A percentile compares a stretch with the other conserved stretches of the same genome.
Conservation (phyloP, 2,888 invertebrate genomes). For the Conistra vaccinii region DNA sequence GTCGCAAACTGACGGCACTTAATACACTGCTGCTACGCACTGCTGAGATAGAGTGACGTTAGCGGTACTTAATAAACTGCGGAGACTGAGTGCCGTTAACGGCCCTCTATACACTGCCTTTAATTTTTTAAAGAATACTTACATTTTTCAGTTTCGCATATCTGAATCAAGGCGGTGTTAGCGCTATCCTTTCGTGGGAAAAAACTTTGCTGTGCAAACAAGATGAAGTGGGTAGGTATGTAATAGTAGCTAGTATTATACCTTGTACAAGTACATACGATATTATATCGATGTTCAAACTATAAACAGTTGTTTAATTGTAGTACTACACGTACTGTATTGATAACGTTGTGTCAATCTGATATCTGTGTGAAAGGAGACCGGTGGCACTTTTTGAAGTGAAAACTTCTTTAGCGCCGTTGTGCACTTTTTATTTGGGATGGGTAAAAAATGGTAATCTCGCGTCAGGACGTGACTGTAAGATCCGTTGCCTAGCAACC, state of each 20-base stretch:
- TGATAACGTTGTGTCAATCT: conserved; percentile 34
- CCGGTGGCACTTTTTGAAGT: background rate
- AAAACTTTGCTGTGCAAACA: conserved; percentile 44
- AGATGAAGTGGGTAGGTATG: background rate
- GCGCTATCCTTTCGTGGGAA: conserved; percentile 45
- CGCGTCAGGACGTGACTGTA: no score
- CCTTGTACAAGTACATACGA: conserved; percentile 24
- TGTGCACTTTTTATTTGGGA: no score
- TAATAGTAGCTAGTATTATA: conserved; percentile 15
- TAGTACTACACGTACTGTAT: conserved; percentile 6
- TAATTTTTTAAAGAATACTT: conserved; percentile 3
- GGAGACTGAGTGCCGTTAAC: no score
- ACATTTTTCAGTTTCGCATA: conserved; percentile 30
- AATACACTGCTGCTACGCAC: no score
- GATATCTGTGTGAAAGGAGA: background rate
- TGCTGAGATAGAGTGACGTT: no score
- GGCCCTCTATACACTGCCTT: no score
- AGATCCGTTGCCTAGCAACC: no score
- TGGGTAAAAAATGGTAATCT: no score
- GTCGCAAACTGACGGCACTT: no score
- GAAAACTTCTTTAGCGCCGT: no score
- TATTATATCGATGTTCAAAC: conserved; percentile 20
- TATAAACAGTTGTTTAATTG: conserved; percentile 32
- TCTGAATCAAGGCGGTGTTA: conserved; percentile 18
- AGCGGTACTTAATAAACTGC: no score